These are phyloP conservation scores for Drosophila hydei DNA, from an alignment of 1,140 invertebrate genomes.

Conservation along the genomic window DNA sequence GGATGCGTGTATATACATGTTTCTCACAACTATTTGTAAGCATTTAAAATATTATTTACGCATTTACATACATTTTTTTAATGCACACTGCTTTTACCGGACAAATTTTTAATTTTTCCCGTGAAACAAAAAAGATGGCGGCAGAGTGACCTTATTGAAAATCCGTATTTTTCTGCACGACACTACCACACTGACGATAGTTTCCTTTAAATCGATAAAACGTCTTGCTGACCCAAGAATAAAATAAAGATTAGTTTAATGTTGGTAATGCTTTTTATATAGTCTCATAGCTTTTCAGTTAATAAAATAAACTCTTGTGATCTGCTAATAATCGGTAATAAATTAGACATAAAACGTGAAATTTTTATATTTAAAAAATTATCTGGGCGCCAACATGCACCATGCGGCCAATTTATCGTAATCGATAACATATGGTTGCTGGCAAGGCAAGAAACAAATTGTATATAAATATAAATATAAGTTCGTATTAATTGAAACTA, in stretches of 20 bases:
- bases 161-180: slow-evolving; percentile 11
- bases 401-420: slow-evolving; percentile 13
- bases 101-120: slow-evolving; percentile 62
- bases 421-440: slow-evolving; percentile 8
- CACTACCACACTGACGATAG: slow-evolving; percentile 15
- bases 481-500: not conserved
- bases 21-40: not conserved
- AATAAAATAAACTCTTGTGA: too few relatives aligned
- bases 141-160: slow-evolving; percentile 42
- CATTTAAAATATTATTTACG: slow-evolving; percentile 8
- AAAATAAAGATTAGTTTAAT: not conserved
- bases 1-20: not conserved
- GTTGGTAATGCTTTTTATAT: not conserved
- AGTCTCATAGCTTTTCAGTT: not conserved
- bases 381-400: not conserved
- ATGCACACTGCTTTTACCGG: slow-evolving; percentile 64
- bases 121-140: slow-evolving; percentile 57
- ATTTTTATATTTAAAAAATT: not conserved
- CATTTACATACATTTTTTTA: slow-evolving; percentile 56
- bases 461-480: not conserved
- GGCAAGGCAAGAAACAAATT: not conserved
- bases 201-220: slow-evolving; percentile 7
- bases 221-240: not conserved
- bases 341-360: not conserved
- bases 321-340: not conserved